phyloP scores from a whole-genome alignment of 2,888 invertebrate species.

The Clistopyga incitator region DNA sequence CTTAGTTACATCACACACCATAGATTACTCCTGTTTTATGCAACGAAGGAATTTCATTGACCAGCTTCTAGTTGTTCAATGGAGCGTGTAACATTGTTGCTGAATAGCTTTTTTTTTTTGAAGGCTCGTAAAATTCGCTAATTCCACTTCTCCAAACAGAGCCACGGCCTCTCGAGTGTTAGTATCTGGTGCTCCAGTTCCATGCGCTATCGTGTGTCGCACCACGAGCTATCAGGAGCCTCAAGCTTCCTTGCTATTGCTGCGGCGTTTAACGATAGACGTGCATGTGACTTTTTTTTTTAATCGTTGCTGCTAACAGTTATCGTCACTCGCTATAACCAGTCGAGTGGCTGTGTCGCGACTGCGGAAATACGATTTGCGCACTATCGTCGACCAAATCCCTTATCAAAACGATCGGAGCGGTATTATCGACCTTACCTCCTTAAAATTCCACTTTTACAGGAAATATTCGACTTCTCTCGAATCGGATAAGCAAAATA shows the following conservation, averaged over 20 bases:
- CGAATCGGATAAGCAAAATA: too few species aligned
- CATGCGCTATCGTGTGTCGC: conserved; percentile 10
- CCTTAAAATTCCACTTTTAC: neutral
- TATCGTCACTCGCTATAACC: conserved; percentile 35
- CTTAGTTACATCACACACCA: neutral
- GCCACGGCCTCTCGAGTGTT: neutral
- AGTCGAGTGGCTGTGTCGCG: neutral
- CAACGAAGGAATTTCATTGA: neutral
- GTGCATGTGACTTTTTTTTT: neutral
- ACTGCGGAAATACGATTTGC: neutral
- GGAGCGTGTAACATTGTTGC: neutral
- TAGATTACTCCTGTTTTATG: neutral
- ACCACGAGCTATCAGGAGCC: conserved; percentile 13
- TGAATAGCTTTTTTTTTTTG: neutral
- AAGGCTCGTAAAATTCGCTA: neutral
- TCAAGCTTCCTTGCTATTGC: conserved; percentile 22
- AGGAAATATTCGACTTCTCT: too few species aligned
- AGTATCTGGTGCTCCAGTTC: conserved; percentile 17
- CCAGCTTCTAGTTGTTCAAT: neutral
- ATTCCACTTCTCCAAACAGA: neutral
- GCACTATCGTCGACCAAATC: neutral
- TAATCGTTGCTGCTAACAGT: conserved; percentile 19
- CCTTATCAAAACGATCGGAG: conserved; percentile 23
- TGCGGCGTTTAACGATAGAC: conserved; percentile 26
- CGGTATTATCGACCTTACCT: neutral